Base-by-base conservation (phyloP, 2,888 invertebrate genomes). In the Agonopterix alstromeriana region DNA sequence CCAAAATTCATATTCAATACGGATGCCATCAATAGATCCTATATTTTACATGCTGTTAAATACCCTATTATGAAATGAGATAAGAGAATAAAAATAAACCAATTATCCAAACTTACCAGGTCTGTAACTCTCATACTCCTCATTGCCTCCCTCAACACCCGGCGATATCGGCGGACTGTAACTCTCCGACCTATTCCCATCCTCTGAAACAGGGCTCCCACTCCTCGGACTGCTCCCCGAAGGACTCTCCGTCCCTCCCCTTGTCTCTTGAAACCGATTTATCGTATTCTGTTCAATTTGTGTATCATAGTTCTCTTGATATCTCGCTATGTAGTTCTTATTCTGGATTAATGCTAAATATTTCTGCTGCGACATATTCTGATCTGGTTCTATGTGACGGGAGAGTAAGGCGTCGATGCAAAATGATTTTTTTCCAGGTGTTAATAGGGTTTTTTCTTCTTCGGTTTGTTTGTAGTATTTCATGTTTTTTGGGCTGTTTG, bases 361-460 rank as follows among this genome's bases (percentile, higher is more conserved):
- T 45, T 86, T 87, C 17, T 89, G 82, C 3, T 88, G 83, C 0
- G 79, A 61, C 61, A 82, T 69, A 1, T 82, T 85, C 10, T 54
- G 62, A 27, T 77, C 82, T 8, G 67, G 73, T 43, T 75, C 72
- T 0, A 77, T 62, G 9, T 82, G 79, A 47, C 92, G 91, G 0
- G 96, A 95, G 2, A 97, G 79, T 2, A 97, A 78, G 0, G 97
- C 97, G 68, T 97, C 97, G 58, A 97, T 97, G 70, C 97, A 96
- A 70, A 97, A 97, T 0, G 97, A 96, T 47, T 95, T 94, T 58
- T 93, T 93, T 0, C 59, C 65, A 41, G 77, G 79, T 45, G 71
- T 79, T 0, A 89, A 27, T 0, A 82, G 73, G 0, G 89, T 89
- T 53, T 85, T 87, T 0, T 87, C 83, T 35, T 84, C 85, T 27